Evolutionary conservation across 2,797 vertebrate genomes (phyloP), one percentile per base, ranked within the genome.

Genomic region (Distichodus sexfasciatus): DNA sequence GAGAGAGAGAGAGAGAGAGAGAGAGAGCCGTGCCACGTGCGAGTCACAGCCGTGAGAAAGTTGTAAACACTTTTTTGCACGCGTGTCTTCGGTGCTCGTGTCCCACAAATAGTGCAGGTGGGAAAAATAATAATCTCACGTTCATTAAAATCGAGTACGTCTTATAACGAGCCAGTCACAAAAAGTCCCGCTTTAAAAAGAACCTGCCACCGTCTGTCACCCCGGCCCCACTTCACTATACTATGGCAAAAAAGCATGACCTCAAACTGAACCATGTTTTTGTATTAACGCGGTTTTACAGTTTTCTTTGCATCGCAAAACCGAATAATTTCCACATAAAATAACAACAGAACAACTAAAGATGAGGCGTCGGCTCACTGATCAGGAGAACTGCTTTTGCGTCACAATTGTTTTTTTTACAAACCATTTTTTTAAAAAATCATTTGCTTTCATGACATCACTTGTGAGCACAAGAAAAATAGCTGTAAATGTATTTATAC

Each of bases 401-500:
- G 31, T 36, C 10, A 9, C 24, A 3, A 40, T 36, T 61, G 17
- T 46, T 75, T 55, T 76, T 81, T 69, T 50, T 55, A 73, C 69
- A 81, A 77, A 83, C 78, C 50, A 83, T 64, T 38, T 33, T 81
- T 82, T 75, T 84, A 82, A 84, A 80, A 77, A 67, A 51, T 59
- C 21, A 11, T 43, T 68, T 70, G 50, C 82, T 83, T 77, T 82
- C 63, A 69, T 83, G 72, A 80, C 76, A 83, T 85, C 66, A 66
- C 71, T 81, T 59, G 55, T 78, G 81, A 72, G 78, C 83, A 86
- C 84, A 75, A 84, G 81, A 84, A 88, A 88, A 88, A 89, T 87
- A 87, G 72, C 82, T 69, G 44, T 59, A 85, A 87, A 83, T 84
- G 87, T 84, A 77, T 80, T 79, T n/a, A 77, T 86, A 90, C 86